A percentile compares a stretch with the other conserved stretches of the same genome.
Conservation (phyloP, 2,797 vertebrate species). For the Loriculus beryllinus region DNA sequence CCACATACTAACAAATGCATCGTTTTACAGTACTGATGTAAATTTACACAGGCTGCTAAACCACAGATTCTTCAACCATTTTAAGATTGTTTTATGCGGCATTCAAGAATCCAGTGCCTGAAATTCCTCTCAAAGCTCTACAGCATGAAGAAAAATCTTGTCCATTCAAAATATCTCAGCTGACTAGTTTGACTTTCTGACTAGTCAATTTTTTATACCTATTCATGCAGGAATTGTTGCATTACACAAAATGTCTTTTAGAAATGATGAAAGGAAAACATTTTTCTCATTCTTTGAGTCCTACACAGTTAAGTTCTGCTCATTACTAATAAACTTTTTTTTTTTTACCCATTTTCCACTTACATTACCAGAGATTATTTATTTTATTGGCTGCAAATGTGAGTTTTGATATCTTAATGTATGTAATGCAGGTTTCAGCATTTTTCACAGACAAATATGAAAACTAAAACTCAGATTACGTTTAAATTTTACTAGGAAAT, state of each 20-base stretch:
- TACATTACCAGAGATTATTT: neutral
- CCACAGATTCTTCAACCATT: neutral
- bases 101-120: neutral
- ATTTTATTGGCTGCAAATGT: neutral
- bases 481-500: neutral
- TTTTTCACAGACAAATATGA: neutral
- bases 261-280: neutral
- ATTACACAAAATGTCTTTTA: neutral
- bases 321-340: neutral
- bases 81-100: neutral
- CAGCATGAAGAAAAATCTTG: neutral
- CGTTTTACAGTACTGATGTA: neutral
- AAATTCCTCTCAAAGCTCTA: neutral
- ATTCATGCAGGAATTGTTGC: neutral
- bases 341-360: neutral
- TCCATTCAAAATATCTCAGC: neutral
- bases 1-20: neutral
- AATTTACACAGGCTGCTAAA: neutral
- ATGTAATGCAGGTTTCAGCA: neutral
- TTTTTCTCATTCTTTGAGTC: neutral
- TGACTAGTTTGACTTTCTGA: neutral
- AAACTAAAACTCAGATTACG: neutral
- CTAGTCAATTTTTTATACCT: neutral
- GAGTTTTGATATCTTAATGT: neutral
- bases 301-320: neutral